Evolutionary conservation across 1,140 invertebrate species (phyloP).

Genomic region (Episyrphus balteatus): DNA sequence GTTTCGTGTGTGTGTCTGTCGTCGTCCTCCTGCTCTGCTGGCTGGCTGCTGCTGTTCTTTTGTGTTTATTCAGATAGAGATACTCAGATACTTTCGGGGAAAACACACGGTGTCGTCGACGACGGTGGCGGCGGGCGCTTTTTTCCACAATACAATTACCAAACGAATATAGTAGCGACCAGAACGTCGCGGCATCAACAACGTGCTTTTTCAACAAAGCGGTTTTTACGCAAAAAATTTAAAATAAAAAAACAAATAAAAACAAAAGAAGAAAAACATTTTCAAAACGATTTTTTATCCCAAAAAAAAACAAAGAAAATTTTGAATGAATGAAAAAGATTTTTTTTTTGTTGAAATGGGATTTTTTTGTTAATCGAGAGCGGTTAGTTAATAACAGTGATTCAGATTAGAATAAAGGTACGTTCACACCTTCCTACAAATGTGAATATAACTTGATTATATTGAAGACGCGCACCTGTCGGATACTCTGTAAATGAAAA

Average conservation of each 20-base stretch:
- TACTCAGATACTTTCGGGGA: slow-evolving; percentile 8
- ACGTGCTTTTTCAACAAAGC: slow-evolving; percentile 18
- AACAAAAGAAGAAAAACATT: background rate
- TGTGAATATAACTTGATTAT: too few species aligned
- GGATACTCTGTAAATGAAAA: too few species aligned
- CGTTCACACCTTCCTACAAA: too few species aligned
- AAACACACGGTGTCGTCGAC: too few species aligned
- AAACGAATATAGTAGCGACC: slow-evolving; percentile 21
- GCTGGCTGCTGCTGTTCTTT: background rate
- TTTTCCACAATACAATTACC: slow-evolving; percentile 12
- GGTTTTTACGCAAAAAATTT: background rate
- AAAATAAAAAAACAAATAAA: background rate
- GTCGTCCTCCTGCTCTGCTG: too few species aligned
- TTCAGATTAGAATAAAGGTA: too few species aligned
- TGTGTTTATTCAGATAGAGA: slow-evolving; percentile 4
- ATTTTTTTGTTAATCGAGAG: too few species aligned
- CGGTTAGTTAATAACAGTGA: too few species aligned
- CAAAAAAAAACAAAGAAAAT: background rate
- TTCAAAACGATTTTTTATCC: background rate
- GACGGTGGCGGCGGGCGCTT: background rate
- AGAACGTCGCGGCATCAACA: slow-evolving; percentile 34
- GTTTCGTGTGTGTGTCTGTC: too few species aligned
- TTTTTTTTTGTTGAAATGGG: too few species aligned
- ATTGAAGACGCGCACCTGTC: too few species aligned
- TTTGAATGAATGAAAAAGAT: background rate